phyloP scores from a whole-genome alignment of 2,888 invertebrate species.

The Gastracanthus pulcherrimus region DNA sequence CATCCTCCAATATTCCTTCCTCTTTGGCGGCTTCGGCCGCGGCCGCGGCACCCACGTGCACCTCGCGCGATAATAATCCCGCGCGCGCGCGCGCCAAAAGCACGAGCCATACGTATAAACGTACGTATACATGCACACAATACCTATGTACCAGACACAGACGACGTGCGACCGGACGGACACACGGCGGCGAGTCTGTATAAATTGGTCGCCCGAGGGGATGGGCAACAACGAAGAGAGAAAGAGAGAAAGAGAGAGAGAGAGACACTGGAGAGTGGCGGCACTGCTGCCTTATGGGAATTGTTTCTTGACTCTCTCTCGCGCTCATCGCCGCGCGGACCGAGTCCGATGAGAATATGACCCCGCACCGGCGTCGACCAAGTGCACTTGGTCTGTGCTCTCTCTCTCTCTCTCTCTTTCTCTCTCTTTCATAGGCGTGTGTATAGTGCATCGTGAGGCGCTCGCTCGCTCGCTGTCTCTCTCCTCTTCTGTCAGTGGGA shows the following conservation, averaged over 20 bases:
- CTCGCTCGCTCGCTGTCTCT: neutral
- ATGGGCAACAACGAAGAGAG: conserved; percentile 29
- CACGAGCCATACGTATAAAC: neutral
- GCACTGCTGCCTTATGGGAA: conserved; percentile 42
- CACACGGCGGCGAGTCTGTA: neutral
- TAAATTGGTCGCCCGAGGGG: conserved; percentile 48
- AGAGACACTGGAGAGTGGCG: too few relatives aligned
- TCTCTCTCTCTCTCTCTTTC: conserved; percentile 35
- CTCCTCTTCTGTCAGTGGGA: conserved; percentile 66
- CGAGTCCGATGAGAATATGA: conserved; percentile 74
- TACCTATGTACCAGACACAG: neutral
- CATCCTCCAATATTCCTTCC: neutral
- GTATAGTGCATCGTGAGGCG: conserved; percentile 20
- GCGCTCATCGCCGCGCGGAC: conserved; percentile 5
- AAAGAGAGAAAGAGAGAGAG: conserved; percentile 8
- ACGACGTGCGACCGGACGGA: conserved; percentile 14
- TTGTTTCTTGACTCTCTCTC: conserved; percentile 49
- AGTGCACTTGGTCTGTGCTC: conserved; percentile 55
- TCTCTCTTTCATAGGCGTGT: conserved; percentile 32
- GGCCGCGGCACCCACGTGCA: neutral
- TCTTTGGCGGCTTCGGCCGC: neutral
- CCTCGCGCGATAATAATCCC: conserved; percentile 10
- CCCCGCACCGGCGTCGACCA: conserved; percentile 71
- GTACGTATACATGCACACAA: neutral
- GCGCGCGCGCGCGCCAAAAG: neutral